These are phyloP conservation scores for Hesperia comma DNA, from an alignment of 2,888 invertebrate genomes.

Conservation along the genomic window DNA sequence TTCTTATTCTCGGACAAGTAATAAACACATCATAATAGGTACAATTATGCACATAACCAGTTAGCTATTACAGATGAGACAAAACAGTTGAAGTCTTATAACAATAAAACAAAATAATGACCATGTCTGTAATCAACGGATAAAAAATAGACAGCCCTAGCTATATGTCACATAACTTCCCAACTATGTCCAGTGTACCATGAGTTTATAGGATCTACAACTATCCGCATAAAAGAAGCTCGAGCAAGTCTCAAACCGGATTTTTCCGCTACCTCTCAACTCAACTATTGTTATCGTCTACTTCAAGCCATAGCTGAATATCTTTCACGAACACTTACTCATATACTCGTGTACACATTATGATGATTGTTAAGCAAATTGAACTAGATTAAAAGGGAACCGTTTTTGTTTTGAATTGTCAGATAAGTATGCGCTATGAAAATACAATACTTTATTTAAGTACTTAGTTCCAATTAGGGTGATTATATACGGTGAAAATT, in stretches of 20 bases:
- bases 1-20: too few relatives aligned
- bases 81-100: too few relatives aligned
- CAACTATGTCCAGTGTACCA: constrained; percentile 42
- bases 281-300: constrained; percentile 50
- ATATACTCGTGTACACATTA: constrained; percentile 8
- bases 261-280: constrained; percentile 56
- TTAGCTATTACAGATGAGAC: too few relatives aligned
- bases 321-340: constrained; percentile 12
- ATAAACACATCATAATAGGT: too few relatives aligned
- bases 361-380: neutral
- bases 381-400: neutral
- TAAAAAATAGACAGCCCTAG: constrained; percentile 23
- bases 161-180: constrained; percentile 39
- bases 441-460: too few relatives aligned
- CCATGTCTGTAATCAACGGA: too few relatives aligned
- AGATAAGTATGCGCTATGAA: too few relatives aligned
- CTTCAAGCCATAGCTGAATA: constrained; percentile 29
- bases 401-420: too few relatives aligned
- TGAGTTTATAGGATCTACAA: constrained; percentile 46
- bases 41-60: too few relatives aligned
- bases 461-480: too few relatives aligned
- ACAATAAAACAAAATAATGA: too few relatives aligned
- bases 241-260: constrained; percentile 60
- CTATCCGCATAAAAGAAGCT: constrained; percentile 62
- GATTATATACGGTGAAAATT: too few relatives aligned